Evolutionary conservation across 2,888 invertebrate genomes (phyloP).

Genomic region (Chalcis sispes): DNA sequence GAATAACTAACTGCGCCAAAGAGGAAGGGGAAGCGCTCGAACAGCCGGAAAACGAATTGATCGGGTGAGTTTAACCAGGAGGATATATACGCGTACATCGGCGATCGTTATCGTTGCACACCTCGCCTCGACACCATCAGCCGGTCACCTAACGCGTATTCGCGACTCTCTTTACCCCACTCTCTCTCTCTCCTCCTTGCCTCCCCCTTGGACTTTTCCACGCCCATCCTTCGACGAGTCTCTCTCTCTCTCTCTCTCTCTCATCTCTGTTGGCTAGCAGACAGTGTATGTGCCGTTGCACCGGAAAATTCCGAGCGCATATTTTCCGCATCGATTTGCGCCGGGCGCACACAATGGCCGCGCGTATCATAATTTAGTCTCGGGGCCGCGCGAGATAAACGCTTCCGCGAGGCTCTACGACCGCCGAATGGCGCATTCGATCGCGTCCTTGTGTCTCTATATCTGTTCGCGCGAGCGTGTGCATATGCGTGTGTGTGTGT

Average conservation of each 20-base stretch:
- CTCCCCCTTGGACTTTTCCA: not conserved
- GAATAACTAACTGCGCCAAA: not conserved
- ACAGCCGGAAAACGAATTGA: constrained; percentile 50
- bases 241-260: not conserved
- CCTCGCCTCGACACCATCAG: constrained; percentile 37
- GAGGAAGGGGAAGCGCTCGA: not conserved
- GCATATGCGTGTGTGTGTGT: not conserved
- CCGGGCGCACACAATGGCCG: constrained; percentile 24
- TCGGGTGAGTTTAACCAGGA: constrained; percentile 26
- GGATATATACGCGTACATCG: constrained; percentile 25
- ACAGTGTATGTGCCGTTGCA: not conserved
- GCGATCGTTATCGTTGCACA: constrained; percentile 45
- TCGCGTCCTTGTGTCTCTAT: too few species aligned
- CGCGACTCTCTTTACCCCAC: not conserved
- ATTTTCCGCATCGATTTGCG: constrained; percentile 48
- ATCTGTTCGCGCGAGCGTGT: not conserved
- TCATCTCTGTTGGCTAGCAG: too few species aligned
- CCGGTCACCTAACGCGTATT: not conserved
- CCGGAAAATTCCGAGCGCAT: constrained; percentile 42
- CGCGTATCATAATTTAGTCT: constrained; percentile 51
- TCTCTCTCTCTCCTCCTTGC: constrained; percentile 3
- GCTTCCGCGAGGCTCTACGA: constrained; percentile 31
- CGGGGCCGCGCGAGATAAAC: constrained; percentile 30
- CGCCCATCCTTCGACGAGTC: too few species aligned
- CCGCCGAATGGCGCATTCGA: constrained; percentile 10